A percentile compares a stretch with the other conserved stretches of the same genome.
Evolutionary conservation across 2,888 invertebrate genomes (phyloP).

Genomic region (Oconnorella tubifera): DNA sequence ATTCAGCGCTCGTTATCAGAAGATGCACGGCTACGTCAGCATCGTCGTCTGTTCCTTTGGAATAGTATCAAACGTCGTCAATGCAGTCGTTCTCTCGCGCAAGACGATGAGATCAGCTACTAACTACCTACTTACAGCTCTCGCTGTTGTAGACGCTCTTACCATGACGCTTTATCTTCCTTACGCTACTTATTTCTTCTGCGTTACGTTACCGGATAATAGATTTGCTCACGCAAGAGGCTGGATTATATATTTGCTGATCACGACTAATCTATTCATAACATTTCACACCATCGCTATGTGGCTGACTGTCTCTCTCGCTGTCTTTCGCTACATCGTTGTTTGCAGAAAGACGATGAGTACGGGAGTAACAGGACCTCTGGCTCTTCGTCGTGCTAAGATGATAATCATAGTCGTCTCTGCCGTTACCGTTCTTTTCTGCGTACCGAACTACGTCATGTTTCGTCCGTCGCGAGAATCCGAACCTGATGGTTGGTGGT

Average conservation of each 20-base stretch:
- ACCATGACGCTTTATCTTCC: constrained; percentile 84
- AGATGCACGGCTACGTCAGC: constrained; percentile 78
- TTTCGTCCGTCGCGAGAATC: constrained; percentile 30
- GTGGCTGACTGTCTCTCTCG: constrained; percentile 85
- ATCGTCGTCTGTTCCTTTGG: constrained; percentile 85
- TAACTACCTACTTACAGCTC: constrained; percentile 77
- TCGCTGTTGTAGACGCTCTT: constrained; percentile 84
- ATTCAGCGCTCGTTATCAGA: constrained; percentile 40
- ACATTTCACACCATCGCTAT: constrained; percentile 79
- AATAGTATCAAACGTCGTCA: constrained; percentile 82
- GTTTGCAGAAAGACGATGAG: constrained; percentile 50
- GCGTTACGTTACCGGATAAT: constrained; percentile 23
- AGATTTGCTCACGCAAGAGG: constrained; percentile 40
- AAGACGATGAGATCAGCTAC: constrained; percentile 85
- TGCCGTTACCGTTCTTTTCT: constrained; percentile 43
- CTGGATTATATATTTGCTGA: constrained; percentile 48
- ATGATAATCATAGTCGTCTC: constrained; percentile 45
- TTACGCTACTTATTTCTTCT: constrained; percentile 39
- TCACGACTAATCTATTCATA: constrained; percentile 50
- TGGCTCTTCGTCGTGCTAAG: constrained; percentile 47
- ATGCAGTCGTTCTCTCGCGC: constrained; percentile 78
- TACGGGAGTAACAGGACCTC: constrained; percentile 30
- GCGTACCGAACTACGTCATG: constrained; percentile 51
- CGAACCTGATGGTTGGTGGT: constrained; percentile 43
- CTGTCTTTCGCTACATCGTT: constrained; percentile 78